phyloP scores from a whole-genome alignment of 2,888 invertebrate species.

The Tortricodes alternella region DNA sequence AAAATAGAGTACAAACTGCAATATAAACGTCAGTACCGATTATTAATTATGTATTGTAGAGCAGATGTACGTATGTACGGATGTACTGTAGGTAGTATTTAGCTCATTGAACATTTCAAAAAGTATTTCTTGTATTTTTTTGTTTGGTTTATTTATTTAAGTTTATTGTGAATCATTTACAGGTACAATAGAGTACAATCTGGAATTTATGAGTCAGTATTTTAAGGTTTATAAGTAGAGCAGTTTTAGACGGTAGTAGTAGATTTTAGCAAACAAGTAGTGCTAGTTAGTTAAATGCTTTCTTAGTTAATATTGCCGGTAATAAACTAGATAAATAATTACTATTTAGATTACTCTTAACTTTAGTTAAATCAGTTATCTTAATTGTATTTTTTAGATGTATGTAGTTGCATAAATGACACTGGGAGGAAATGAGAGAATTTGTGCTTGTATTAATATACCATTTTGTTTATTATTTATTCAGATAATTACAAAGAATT shows the following conservation, averaged over 20 bases:
- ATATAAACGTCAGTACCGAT: conserved; percentile 60
- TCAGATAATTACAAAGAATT: no score
- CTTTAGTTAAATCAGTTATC: no score
- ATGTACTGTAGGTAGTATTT: not conserved
- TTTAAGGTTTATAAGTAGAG: conserved; percentile 42
- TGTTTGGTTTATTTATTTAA: not conserved
- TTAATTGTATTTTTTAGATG: no score
- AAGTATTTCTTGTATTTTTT: not conserved
- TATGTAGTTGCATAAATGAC: no score
- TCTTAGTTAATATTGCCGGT: not conserved
- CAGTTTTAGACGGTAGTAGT: conserved; percentile 38
- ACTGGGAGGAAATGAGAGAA: no score
- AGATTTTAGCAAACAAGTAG: conserved; percentile 29
- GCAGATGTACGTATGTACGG: not conserved
- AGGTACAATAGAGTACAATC: conserved; percentile 16
- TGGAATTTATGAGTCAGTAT: conserved; percentile 57
- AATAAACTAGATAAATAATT: not conserved
- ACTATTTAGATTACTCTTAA: not conserved
- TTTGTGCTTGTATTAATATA: no score
- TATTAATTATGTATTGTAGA: not conserved
- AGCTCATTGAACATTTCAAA: no score
- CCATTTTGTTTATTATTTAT: no score
- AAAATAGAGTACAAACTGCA: conserved; percentile 60
- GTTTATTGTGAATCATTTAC: not conserved
- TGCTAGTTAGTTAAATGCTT: conserved; percentile 12